These are phyloP conservation scores for Mystacides longicornis DNA, from an alignment of 2,888 invertebrate genomes.

Conservation along the genomic window DNA sequence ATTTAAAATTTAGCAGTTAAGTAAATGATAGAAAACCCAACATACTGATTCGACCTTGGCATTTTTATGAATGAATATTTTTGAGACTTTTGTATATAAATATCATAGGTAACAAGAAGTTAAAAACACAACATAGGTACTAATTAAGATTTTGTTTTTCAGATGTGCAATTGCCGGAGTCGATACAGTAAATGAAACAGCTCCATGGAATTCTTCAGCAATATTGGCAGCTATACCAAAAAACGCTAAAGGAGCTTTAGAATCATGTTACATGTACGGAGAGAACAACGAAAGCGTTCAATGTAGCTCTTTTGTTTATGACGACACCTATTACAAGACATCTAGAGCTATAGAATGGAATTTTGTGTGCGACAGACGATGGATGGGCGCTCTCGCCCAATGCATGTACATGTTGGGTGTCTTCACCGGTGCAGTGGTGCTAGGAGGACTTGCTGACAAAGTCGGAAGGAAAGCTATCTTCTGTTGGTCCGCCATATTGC, in stretches of 20 bases:
- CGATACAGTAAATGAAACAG: conserved; percentile 45
- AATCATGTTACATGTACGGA: conserved; percentile 54
- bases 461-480: conserved; percentile 76
- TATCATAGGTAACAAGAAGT: no score
- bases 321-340: conserved; percentile 62
- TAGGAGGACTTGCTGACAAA: conserved; percentile 78
- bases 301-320: conserved; percentile 60
- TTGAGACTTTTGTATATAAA: no score
- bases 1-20: no score
- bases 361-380: conserved; percentile 69
- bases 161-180: conserved; percentile 53
- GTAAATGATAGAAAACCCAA: no score
- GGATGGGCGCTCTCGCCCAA: conserved; percentile 77
- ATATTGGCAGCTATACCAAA: conserved; percentile 51
- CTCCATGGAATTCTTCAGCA: conserved; percentile 49
- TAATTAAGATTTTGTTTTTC: no score
- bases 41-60: no score
- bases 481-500: conserved; percentile 69
- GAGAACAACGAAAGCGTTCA: conserved; percentile 35
- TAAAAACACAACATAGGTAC: no score
- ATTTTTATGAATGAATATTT: no score
- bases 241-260: conserved; percentile 49
- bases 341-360: conserved; percentile 77
- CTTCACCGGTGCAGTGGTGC: conserved; percentile 71
- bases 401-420: conserved; percentile 78